These are phyloP conservation scores for Bimastos eiseni DNA, from an alignment of 2,888 invertebrate genomes.

Conservation along the genomic window DNA sequence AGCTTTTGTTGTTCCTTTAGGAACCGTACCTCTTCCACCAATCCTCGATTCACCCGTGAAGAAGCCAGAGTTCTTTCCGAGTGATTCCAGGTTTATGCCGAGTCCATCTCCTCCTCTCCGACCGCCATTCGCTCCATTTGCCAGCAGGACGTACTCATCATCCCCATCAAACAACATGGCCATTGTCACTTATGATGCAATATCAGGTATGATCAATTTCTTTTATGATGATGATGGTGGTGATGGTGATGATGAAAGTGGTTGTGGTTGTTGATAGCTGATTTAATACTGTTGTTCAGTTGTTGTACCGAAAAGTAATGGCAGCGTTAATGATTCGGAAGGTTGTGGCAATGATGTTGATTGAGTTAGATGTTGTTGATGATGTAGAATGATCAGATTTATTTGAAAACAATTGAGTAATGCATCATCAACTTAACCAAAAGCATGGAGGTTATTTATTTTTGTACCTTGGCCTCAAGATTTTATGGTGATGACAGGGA, in stretches of 20 bases:
- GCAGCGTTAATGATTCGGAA: neutral
- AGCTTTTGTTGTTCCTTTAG: neutral
- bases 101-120: neutral
- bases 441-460: no score
- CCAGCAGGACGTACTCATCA: neutral
- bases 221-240: no score
- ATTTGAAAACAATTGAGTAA: neutral
- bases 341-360: neutral
- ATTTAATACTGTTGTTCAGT: neutral
- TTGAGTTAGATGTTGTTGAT: neutral
- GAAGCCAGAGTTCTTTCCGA: neutral
- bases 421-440: no score
- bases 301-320: neutral
- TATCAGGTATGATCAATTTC: neutral
- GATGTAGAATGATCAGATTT: neutral
- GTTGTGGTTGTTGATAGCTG: neutral
- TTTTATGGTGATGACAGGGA: no score
- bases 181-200: neutral
- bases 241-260: neutral
- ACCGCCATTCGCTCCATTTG: slow-evolving; percentile 3
- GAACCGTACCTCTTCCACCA: neutral
- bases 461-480: no score
- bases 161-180: neutral
- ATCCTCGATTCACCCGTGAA: slow-evolving; percentile 1
- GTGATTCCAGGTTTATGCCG: neutral